phyloP scores from a whole-genome alignment of 2,797 vertebrate species.

The Hoplostethus mediterraneus region DNA sequence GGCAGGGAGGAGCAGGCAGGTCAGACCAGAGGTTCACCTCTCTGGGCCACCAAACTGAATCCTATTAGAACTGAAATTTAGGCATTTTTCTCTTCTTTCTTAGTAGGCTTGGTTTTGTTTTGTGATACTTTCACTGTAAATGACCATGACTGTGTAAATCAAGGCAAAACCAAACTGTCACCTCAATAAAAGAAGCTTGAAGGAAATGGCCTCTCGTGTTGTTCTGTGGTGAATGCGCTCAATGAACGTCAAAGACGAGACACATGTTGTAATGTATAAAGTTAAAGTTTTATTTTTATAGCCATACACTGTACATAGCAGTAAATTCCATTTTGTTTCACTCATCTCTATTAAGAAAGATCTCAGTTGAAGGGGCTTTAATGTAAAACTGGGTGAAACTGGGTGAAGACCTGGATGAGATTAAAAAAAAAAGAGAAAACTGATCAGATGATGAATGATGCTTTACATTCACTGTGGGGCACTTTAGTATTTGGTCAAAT shows the following conservation, averaged over 20 bases:
- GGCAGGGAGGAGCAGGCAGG: slow-evolving; percentile 38
- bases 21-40: slow-evolving; percentile 19
- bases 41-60: slow-evolving; percentile 52
- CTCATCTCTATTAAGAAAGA: slow-evolving; percentile 73
- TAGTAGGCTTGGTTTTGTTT: slow-evolving; percentile 59
- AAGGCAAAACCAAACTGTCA: slow-evolving; percentile 78
- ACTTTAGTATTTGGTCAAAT: slow-evolving; percentile 74
- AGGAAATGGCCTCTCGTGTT: slow-evolving; percentile 41
- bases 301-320: slow-evolving; percentile 83
- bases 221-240: too few species aligned
- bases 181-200: slow-evolving; percentile 86
- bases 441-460: slow-evolving; percentile 44
- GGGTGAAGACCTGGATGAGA: slow-evolving; percentile 45
- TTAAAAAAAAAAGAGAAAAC: slow-evolving; percentile 26
- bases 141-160: slow-evolving; percentile 84
- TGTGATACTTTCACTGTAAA: slow-evolving; percentile 82
- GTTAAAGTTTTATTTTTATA: slow-evolving; percentile 86
- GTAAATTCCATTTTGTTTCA: slow-evolving; percentile 72
- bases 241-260: neutral
- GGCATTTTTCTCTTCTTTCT: slow-evolving; percentile 33
- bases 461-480: slow-evolving; percentile 72
- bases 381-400: slow-evolving; percentile 48
- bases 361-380: slow-evolving; percentile 68
- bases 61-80: slow-evolving; percentile 38
- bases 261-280: slow-evolving; percentile 79